Percentiles rank a stretch among this genome's conserved stretches.
Conservation (phyloP, 2,797 vertebrate genomes). For the Chlorospingus semifuscus region DNA sequence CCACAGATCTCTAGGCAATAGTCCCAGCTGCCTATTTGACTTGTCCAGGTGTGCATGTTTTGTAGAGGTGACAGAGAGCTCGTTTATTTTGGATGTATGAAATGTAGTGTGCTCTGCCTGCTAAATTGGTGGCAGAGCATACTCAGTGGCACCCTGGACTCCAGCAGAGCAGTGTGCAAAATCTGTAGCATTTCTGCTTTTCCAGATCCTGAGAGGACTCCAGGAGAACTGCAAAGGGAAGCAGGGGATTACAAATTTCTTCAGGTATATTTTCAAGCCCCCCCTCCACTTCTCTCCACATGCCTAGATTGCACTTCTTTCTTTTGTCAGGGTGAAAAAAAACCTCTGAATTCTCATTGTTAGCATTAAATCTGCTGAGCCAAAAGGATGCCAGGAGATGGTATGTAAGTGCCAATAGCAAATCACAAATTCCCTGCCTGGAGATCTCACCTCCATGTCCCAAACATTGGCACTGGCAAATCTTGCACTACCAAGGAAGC, state of each 20-base stretch:
- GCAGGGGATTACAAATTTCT: neutral
- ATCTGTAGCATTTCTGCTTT: constrained; percentile 14
- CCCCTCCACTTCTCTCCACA: accelerated
- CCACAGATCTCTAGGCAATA: neutral
- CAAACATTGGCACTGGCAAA: neutral
- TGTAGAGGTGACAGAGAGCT: neutral
- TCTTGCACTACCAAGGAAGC: neutral
- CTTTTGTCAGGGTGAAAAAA: neutral
- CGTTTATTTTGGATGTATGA: neutral
- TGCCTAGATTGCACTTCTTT: neutral
- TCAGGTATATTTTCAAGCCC: neutral
- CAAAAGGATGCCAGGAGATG: neutral
- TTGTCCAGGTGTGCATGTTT: neutral
- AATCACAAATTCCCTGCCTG: neutral
- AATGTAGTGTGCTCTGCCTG: neutral
- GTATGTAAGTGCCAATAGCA: neutral
- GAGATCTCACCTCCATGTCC: neutral
- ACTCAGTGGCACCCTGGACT: neutral
- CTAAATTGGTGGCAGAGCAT: neutral
- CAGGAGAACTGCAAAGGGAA: neutral
- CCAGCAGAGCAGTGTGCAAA: neutral
- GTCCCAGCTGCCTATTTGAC: constrained; percentile 25
- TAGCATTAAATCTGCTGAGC: neutral
- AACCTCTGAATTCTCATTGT: neutral
- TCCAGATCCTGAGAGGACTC: neutral